Evolutionary conservation across 2,888 invertebrate species (phyloP), one percentile per base, ranked within the genome.

Genomic region (Luperina nickerlii): DNA sequence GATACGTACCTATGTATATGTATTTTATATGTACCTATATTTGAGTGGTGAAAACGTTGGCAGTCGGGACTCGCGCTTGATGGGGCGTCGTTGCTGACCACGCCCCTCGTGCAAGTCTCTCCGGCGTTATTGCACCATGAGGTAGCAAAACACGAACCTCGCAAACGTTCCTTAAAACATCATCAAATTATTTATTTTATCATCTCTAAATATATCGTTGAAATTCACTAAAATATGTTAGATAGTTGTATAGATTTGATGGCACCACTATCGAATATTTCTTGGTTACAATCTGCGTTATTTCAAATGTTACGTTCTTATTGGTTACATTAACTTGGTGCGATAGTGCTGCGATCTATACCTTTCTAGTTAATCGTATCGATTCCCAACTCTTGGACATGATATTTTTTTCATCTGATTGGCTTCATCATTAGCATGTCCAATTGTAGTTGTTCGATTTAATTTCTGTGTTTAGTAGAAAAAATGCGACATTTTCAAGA

Each of bases 101-200:
- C 96, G 90, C 94, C 96, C 66, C 91, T 96, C 84, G 92, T 97
- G 87, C 96, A 96, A 79, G 92, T 96, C 85, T 91, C 95, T 60
- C 93, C 96, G 86, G 92, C 94, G 81, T 83, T 95, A 79, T 91
- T 95, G 86, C 94, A 93, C 84, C 94, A 93, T 77, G 95, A 96
- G 94, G 95, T 96, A 95, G 94, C 88, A 63, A 63, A 62, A 51
- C 67, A 76, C 74, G 74, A 82, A 81, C 82, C 88, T 81, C 84
- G 67, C 69, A 68, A 70, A 76, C 27, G 45, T 70, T 77, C 42
- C 20, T 32, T 65, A 42, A 32, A 48, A 54, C n/a, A 18, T 62
- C 24, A 77, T 78, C 57, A 51, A 60, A 42, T 32, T 65, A 32
- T 72, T 69, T 51, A 65, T 73, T 72, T 78, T 70, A 74, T 76